Evolutionary conservation across 2,888 invertebrate genomes (phyloP), one percentile per base, ranked within the genome.

Genomic region (Laspeyria flexula): DNA sequence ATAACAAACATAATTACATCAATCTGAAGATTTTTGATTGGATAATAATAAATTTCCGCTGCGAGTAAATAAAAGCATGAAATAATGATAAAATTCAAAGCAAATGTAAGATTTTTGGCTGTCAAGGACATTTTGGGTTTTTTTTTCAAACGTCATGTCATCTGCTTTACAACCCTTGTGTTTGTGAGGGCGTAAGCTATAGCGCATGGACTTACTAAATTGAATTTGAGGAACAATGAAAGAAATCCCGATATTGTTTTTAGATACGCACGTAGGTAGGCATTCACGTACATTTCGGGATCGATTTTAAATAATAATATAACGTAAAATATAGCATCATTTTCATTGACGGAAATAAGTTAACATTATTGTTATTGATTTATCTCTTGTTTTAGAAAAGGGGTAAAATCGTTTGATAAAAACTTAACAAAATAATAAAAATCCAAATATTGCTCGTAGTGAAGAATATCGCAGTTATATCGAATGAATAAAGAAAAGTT

Each of bases 401-500:
- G n/a, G n/a, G n/a, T n/a, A n/a, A n/a, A n/a, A n/a, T n/a, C n/a
- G n/a, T n/a, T n/a, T n/a, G n/a, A n/a, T n/a, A n/a, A n/a, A n/a
- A n/a, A n/a, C n/a, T n/a, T n/a, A 25, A 6, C 5, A 7, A 6
- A 25, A 7, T 7, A 7, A 7, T 25, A 25, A 7, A 71, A 65
- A 68, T 71, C 68, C 55, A 60, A 60, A 48, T 44, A 70, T 64
- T 56, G 58, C 45, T 49, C 16, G 33, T 43, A 50, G 39, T 55
- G 58, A 60, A 65, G 60, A 60, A 67, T 67, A 75, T 62, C 42
- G 50, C 69, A 55, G 59, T 62, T 70, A 73, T 70, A 75, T 73
- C 60, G 65, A 73, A 77, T 76, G 77, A 76, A 82, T 77, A 77
- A 82, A 75, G 67, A 56, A 75, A 72, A 81, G 78, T 81, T 79